These are phyloP conservation scores for Orcinus orca DNA, from an alignment of 2,113 vertebrate species.

Conservation along the genomic window DNA sequence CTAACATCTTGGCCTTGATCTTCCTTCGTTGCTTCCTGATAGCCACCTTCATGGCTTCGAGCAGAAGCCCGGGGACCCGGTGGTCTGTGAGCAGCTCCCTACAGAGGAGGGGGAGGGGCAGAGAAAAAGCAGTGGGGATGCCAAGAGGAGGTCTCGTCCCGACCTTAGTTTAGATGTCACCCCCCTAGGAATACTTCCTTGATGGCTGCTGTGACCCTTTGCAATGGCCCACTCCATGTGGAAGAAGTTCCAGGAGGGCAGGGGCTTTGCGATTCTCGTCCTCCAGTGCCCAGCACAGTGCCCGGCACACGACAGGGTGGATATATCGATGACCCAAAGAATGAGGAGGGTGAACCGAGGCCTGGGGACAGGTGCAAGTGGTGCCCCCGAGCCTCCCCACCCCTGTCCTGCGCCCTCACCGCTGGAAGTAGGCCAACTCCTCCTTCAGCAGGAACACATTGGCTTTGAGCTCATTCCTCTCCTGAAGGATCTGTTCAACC, in stretches of 20 bases:
- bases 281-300: background rate
- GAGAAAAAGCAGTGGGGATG: background rate
- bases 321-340: background rate
- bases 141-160: background rate
- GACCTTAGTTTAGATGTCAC: background rate
- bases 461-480: conserved; percentile 96
- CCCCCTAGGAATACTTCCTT: background rate
- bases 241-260: background rate
- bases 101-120: background rate
- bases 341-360: conserved; percentile 10
- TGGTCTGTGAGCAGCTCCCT: conserved; percentile 95
- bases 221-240: background rate
- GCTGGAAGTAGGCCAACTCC: conserved; percentile 94
- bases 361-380: background rate
- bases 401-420: conserved; percentile 79
- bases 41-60: conserved; percentile 90
- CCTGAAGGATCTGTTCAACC: conserved; percentile 93
- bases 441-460: conserved; percentile 97
- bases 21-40: conserved; percentile 91
- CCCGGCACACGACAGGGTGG: background rate
- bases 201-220: background rate
- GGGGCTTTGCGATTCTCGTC: background rate
- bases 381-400: background rate
- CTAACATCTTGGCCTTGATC: conserved; percentile 97
- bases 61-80: conserved; percentile 89